Percentiles rank a stretch among this genome's conserved stretches.
Evolutionary conservation across 92 coral and sea anemone genomes (phyloP).

Genomic region (Parazoanthus swiftii): DNA sequence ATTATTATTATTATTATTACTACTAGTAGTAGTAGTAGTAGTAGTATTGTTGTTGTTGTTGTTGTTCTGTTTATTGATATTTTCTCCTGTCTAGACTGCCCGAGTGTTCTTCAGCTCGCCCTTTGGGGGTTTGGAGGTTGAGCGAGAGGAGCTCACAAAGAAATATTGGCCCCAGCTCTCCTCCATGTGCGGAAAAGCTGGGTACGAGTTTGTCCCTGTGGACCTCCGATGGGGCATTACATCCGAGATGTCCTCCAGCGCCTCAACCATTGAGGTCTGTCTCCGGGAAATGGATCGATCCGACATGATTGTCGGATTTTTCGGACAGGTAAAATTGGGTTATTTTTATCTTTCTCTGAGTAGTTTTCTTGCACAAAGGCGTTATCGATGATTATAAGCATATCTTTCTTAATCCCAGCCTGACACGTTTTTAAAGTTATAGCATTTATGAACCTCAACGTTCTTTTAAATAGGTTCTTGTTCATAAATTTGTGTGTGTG

Average conservation of each 20-base stretch:
- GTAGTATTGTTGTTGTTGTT: too few relatives aligned
- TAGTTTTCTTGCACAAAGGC: too few relatives aligned
- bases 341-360: too few relatives aligned
- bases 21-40: too few relatives aligned
- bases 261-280: conserved; percentile 88
- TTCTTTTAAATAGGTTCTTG: too few relatives aligned
- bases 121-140: conserved; percentile 95
- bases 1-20: too few relatives aligned
- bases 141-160: conserved; percentile 92
- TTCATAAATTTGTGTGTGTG: too few relatives aligned
- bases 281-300: conserved; percentile 93
- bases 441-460: too few relatives aligned
- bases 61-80: too few relatives aligned
- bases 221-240: conserved; percentile 97
- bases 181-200: conserved; percentile 83
- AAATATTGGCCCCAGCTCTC: conserved; percentile 91
- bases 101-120: conserved; percentile 96
- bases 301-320: conserved; percentile 94
- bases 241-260: conserved; percentile 91
- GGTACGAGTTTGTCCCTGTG: conserved; percentile 92
- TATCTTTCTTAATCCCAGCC: too few relatives aligned
- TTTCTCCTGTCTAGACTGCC: conserved; percentile 50
- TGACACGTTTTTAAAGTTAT: too few relatives aligned
- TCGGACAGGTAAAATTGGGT: conserved; percentile 77
- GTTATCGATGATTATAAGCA: too few relatives aligned